A percentile compares a stretch with the other conserved stretches of the same genome.
These are phyloP conservation scores for Macrostomum cliftonense DNA, from an alignment of 2,888 invertebrate genomes.

Conservation along the genomic window DNA sequence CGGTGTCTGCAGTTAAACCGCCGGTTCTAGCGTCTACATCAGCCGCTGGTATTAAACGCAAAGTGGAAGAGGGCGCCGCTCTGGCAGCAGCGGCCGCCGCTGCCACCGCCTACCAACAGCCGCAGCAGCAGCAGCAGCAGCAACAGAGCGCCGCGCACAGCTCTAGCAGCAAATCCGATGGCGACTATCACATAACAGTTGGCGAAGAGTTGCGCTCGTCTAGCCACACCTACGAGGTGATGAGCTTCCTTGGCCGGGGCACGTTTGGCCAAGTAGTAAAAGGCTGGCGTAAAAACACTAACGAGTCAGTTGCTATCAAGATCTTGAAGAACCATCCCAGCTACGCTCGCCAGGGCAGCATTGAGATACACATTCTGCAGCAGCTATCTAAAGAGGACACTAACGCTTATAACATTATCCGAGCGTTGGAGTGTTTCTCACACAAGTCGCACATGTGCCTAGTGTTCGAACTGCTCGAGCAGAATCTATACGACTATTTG, in stretches of 20 bases:
- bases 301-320: slow-evolving; percentile 98
- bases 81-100: slow-evolving; percentile 2
- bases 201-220: slow-evolving; percentile 90
- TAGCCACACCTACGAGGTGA: slow-evolving; percentile 73
- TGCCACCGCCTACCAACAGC: slow-evolving; percentile 4
- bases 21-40: background rate
- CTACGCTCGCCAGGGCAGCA: slow-evolving; percentile 98
- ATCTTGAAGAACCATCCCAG: slow-evolving; percentile 99
- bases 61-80: slow-evolving; percentile 6
- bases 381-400: slow-evolving; percentile 39
- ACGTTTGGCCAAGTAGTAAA: slow-evolving; percentile 97
- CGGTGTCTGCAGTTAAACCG: background rate
- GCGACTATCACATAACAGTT: slow-evolving; percentile 92
- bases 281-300: slow-evolving; percentile 99
- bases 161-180: slow-evolving; percentile 47
- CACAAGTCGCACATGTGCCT: slow-evolving; percentile 97
- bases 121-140: slow-evolving; percentile 2
- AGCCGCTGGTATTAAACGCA: slow-evolving; percentile 1
- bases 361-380: slow-evolving; percentile 58
- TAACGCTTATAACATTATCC: slow-evolving; percentile 83
- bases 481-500: slow-evolving; percentile 97
- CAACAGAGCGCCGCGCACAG: background rate
- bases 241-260: slow-evolving; percentile 95
- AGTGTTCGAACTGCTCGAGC: slow-evolving; percentile 99
- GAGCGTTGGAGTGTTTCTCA: slow-evolving; percentile 97